A percentile compares a stretch with the other conserved stretches of the same genome.
These are phyloP conservation scores for Chanos chanos DNA, from an alignment of 2,797 vertebrate genomes.

Conservation along the genomic window DNA sequence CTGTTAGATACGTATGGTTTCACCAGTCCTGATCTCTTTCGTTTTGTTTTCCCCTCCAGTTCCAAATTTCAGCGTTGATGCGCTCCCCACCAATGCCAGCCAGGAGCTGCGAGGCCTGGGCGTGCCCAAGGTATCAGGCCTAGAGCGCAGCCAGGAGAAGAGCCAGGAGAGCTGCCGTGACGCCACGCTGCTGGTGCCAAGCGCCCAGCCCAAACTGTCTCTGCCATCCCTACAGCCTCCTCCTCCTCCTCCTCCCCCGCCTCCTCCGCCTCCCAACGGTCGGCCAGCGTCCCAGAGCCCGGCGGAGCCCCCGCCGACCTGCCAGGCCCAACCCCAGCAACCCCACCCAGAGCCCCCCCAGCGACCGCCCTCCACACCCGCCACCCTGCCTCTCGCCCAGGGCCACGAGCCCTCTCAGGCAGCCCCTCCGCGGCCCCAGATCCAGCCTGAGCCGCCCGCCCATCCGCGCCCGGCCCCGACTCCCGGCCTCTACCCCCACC, in stretches of 20 bases:
- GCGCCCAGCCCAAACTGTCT: slow-evolving; percentile 69
- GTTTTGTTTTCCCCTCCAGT: slow-evolving; percentile 63
- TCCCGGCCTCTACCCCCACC: slow-evolving; percentile 64
- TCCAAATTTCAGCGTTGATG: slow-evolving; percentile 78
- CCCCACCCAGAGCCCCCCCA: slow-evolving; percentile 30
- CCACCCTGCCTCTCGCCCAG: slow-evolving; percentile 66
- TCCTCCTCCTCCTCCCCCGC: slow-evolving; percentile 52
- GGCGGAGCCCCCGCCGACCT: slow-evolving; percentile 58
- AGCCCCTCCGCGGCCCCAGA: slow-evolving; percentile 56
- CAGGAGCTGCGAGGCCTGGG: slow-evolving; percentile 81
- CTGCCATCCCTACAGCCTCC: slow-evolving; percentile 49
- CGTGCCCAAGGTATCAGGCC: slow-evolving; percentile 89
- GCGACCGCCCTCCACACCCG: slow-evolving; percentile 51
- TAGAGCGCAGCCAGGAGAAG: slow-evolving; percentile 97
- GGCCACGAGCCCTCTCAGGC: slow-evolving; percentile 63
- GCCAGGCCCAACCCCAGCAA: slow-evolving; percentile 61
- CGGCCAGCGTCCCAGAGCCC: slow-evolving; percentile 4
- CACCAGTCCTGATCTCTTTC: not conserved
- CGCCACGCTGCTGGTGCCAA: slow-evolving; percentile 64
- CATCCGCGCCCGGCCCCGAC: slow-evolving; percentile 62
- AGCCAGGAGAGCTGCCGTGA: slow-evolving; percentile 88
- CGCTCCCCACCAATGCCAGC: slow-evolving; percentile 82
- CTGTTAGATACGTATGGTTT: not conserved
- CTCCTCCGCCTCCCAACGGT: slow-evolving; percentile 34
- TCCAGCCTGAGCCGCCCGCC: slow-evolving; percentile 61